A percentile compares a stretch with the other conserved stretches of the same genome.
phyloP scores from a whole-genome alignment of 2,113 vertebrate genomes.

The Serilophus lunatus region DNA sequence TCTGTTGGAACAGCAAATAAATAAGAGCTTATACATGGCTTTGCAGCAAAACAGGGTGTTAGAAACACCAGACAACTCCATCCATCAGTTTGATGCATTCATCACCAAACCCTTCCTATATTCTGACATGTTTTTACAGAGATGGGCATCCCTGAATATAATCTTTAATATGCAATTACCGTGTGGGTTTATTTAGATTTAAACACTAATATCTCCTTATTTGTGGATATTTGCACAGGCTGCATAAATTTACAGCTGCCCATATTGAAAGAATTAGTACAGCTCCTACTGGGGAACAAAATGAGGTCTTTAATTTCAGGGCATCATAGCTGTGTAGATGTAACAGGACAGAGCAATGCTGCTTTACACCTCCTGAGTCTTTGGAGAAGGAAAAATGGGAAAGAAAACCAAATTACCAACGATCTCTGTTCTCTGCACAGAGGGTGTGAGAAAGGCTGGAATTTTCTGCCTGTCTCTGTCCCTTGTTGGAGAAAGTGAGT shows the following conservation, averaged over 20 bases:
- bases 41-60: not conserved
- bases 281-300: not conserved
- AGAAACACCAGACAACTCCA: not conserved
- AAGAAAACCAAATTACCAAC: constrained; percentile 70
- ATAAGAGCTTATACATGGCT: not conserved
- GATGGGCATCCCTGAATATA: not conserved
- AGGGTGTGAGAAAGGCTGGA: constrained; percentile 55
- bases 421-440: constrained; percentile 19
- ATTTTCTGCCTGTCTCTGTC: constrained; percentile 55
- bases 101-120: not conserved
- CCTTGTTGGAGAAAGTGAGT: constrained; percentile 67
- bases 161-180: not conserved
- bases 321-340: not conserved
- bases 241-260: not conserved
- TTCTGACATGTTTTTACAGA: not conserved
- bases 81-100: not conserved
- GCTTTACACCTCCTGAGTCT: not conserved
- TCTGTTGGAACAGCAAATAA: not conserved
- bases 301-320: not conserved
- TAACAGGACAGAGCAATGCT: not conserved
- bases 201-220: not conserved
- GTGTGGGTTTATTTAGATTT: not conserved
- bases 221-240: not conserved
- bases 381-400: not conserved
- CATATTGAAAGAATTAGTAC: not conserved